Conservation (phyloP, 2,113 vertebrate species). For the Gopherus flavomarginatus region DNA sequence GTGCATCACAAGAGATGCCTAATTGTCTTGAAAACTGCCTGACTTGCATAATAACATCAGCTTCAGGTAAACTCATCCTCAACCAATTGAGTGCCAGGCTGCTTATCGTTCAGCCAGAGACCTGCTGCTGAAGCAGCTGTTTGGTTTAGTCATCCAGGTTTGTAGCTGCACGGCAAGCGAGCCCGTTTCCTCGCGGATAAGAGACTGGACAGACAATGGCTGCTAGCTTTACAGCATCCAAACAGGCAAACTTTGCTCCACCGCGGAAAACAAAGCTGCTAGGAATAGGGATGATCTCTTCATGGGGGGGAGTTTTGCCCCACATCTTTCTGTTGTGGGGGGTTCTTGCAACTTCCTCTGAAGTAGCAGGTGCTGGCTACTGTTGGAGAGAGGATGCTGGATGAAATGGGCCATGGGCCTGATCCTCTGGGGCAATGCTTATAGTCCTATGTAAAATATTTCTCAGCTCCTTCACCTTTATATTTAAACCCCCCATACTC, state of each 20-base stretch:
- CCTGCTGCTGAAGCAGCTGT: rapidly evolving
- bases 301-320: rapidly evolving
- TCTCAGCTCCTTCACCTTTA: not conserved
- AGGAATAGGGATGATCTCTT: rapidly evolving
- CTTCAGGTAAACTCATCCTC: rapidly evolving
- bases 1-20: not conserved
- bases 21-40: conserved; percentile 38
- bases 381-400: not conserved
- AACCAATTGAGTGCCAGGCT: rapidly evolving
- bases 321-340: not conserved
- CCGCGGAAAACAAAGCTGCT: rapidly evolving
- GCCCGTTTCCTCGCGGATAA: rapidly evolving
- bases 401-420: not conserved
- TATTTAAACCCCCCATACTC: not conserved
- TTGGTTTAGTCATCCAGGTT: rapidly evolving
- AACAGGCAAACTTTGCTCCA: rapidly evolving
- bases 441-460: not conserved
- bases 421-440: not conserved
- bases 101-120: rapidly evolving
- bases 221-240: not conserved
- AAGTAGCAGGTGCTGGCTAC: not conserved
- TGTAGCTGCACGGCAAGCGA: rapidly evolving
- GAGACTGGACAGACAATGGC: rapidly evolving
- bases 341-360: rapidly evolving
- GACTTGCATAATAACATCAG: not conserved